A percentile compares a stretch with the other conserved stretches of the same genome.
Evolutionary conservation across 2,888 invertebrate species (phyloP).

Genomic region (Urechis unicinctus): DNA sequence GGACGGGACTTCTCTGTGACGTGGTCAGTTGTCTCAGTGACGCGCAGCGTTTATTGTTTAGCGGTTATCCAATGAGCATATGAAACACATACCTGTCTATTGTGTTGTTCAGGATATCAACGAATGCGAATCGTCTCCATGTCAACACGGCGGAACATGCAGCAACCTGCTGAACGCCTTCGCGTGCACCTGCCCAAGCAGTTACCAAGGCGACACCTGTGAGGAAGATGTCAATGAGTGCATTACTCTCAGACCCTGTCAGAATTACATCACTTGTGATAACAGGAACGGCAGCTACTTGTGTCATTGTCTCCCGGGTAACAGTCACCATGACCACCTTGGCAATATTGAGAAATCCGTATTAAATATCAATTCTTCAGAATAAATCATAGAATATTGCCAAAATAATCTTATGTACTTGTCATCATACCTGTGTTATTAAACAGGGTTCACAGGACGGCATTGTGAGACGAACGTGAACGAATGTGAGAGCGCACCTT

Average conservation of each 20-base stretch:
- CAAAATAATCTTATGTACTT: neutral
- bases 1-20: slow-evolving; percentile 53
- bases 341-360: too few species aligned
- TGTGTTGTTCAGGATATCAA: slow-evolving; percentile 19
- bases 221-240: slow-evolving; percentile 30
- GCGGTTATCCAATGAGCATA: neutral
- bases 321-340: too few species aligned
- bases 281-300: slow-evolving; percentile 24
- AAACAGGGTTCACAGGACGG: slow-evolving; percentile 15
- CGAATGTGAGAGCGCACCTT: slow-evolving; percentile 23
- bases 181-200: slow-evolving; percentile 21
- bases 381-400: neutral
- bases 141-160: slow-evolving; percentile 24
- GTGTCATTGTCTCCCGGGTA: slow-evolving; percentile 24
- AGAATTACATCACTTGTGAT: slow-evolving; percentile 18
- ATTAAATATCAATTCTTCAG: neutral
- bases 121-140: slow-evolving; percentile 24
- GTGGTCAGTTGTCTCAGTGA: neutral
- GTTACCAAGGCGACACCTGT: slow-evolving; percentile 62
- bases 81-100: too few species aligned
- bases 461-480: slow-evolving; percentile 17
- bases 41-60: neutral
- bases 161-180: slow-evolving; percentile 20
- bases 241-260: slow-evolving; percentile 15
- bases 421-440: neutral